Evolutionary conservation across 1,140 invertebrate genomes (phyloP).

Genomic region (Penaeus chinensis): DNA sequence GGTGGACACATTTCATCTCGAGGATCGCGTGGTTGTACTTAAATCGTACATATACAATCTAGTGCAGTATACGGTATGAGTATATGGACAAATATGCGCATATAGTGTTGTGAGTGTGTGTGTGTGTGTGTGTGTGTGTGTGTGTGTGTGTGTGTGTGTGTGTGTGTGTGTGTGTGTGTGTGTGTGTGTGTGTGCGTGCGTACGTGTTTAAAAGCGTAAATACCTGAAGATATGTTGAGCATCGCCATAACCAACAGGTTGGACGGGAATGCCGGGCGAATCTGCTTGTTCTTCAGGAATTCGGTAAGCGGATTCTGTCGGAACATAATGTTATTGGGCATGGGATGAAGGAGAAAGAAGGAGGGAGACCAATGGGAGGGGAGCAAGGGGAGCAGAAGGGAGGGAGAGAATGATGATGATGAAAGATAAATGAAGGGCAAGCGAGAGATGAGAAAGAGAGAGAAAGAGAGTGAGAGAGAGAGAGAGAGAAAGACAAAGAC

Average conservation of each 20-base stretch:
- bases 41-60: background rate
- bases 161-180: too few species aligned
- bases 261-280: slow-evolving; percentile 62
- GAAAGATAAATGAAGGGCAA: too few species aligned
- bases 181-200: too few species aligned
- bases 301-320: slow-evolving; percentile 52
- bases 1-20: background rate
- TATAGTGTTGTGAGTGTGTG: too few species aligned
- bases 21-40: too few species aligned
- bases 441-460: too few species aligned
- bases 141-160: too few species aligned
- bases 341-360: background rate
- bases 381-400: background rate
- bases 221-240: slow-evolving; percentile 52
- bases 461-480: too few species aligned
- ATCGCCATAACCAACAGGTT: slow-evolving; percentile 61
- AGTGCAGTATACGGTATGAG: background rate
- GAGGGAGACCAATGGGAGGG: background rate
- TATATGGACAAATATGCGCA: too few species aligned
- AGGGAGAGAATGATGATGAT: too few species aligned
- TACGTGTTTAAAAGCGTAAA: background rate
- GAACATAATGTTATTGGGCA: background rate
- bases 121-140: too few species aligned
- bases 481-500: too few species aligned
- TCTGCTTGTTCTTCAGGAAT: slow-evolving; percentile 46